phyloP scores from a whole-genome alignment of 2,797 vertebrate genomes.

The Tapera naevia region DNA sequence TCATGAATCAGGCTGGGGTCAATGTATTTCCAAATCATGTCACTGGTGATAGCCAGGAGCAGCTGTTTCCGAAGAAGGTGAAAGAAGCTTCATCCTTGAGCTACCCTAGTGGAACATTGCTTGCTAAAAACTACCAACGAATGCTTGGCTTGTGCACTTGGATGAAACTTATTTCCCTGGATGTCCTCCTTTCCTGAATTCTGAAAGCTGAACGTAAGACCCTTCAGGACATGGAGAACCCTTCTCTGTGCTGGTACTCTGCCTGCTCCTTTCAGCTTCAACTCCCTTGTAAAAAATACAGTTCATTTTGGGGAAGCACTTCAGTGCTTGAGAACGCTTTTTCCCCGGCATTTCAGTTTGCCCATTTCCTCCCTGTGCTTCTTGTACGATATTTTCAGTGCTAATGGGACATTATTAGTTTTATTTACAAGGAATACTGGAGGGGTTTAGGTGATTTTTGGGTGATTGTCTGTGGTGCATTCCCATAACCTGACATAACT shows the following conservation, averaged over 20 bases:
- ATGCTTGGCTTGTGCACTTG: not conserved
- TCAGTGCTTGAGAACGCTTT: not conserved
- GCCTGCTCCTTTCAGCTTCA: not conserved
- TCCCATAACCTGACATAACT: not conserved
- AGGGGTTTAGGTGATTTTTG: not conserved
- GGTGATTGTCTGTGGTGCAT: not conserved
- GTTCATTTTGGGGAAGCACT: not conserved
- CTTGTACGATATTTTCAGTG: not conserved
- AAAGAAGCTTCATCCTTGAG: constrained; percentile 51
- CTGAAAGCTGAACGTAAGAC: not conserved
- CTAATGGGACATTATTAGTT: not conserved
- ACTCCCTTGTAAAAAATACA: not conserved
- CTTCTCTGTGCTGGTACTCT: not conserved
- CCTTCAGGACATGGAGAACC: rapidly evolving
- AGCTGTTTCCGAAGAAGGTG: constrained; percentile 23
- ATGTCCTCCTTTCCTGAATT: not conserved
- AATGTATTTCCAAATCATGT: not conserved
- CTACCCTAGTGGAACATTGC: not conserved
- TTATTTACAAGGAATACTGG: not conserved
- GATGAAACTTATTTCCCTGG: not conserved
- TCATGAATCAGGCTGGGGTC: not conserved
- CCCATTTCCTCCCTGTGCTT: not conserved
- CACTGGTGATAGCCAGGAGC: constrained; percentile 1
- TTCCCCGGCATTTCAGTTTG: not conserved
- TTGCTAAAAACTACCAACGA: not conserved